These are phyloP conservation scores for Nebria salina DNA, from an alignment of 2,888 invertebrate species.

Conservation along the genomic window DNA sequence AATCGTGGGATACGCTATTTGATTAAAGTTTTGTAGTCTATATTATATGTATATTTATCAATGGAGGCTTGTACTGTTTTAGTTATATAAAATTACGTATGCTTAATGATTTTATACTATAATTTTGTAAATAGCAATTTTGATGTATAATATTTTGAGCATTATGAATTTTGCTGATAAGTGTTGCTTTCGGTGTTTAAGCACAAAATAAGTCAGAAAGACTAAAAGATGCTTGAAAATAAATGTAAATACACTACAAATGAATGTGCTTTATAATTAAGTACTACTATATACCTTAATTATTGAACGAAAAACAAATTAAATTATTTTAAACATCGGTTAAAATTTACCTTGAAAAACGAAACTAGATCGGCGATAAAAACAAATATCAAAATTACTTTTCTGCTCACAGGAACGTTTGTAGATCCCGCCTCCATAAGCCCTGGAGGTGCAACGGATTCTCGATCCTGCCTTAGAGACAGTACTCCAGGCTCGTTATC, in stretches of 20 bases:
- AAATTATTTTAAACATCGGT: background rate
- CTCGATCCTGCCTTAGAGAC: constrained; percentile 72
- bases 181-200: constrained; percentile 38
- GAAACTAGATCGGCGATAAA: background rate
- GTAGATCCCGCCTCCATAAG: constrained; percentile 62
- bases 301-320: background rate
- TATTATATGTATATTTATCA: background rate
- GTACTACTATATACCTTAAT: background rate
- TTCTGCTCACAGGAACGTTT: constrained; percentile 61
- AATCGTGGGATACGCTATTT: too few relatives aligned
- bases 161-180: constrained; percentile 32
- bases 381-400: background rate
- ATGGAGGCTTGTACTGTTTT: constrained; percentile 37
- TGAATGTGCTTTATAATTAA: background rate
- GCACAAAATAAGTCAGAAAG: background rate
- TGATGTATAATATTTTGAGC: constrained; percentile 35
- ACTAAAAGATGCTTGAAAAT: background rate
- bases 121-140: constrained; percentile 43
- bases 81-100: constrained; percentile 18
- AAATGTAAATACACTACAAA: background rate
- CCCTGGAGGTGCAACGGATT: constrained; percentile 64
- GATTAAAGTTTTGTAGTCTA: background rate
- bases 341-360: background rate
- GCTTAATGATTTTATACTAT: constrained; percentile 29
- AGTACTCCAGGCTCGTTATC: constrained; percentile 67